phyloP scores from a whole-genome alignment of 1,140 invertebrate species.

The Papilio machaon region DNA sequence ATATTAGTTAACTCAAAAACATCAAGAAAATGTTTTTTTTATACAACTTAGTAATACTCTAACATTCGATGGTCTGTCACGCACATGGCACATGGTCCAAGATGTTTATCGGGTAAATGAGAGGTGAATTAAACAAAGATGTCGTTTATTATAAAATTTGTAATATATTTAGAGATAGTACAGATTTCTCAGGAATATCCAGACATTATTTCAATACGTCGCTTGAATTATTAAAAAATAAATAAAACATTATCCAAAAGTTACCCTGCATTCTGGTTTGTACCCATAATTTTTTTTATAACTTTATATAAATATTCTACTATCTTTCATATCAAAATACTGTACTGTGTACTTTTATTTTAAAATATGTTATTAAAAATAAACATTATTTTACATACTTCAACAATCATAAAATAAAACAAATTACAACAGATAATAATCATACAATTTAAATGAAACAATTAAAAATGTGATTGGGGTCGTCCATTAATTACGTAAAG shows the following conservation, averaged over 20 bases:
- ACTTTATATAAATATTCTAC: background rate
- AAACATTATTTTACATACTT: background rate
- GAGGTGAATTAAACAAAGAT: background rate
- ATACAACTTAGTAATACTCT: background rate
- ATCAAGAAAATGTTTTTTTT: background rate
- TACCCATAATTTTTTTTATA: background rate
- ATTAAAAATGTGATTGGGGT: background rate
- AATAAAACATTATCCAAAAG: background rate
- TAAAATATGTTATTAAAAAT: background rate
- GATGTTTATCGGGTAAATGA: background rate
- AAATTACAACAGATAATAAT: background rate
- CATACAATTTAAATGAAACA: background rate
- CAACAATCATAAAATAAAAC: background rate
- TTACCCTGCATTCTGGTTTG: background rate
- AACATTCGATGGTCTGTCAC: too few species aligned
- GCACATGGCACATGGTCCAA: too few species aligned
- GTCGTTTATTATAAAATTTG: background rate
- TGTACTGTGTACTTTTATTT: background rate
- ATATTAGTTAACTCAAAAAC: too few species aligned
- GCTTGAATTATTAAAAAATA: background rate
- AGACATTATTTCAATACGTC: background rate
- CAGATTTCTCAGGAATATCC: background rate
- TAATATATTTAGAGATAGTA: background rate
- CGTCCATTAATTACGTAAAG: too few species aligned
- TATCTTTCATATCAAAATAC: background rate